phyloP scores from a whole-genome alignment of 2,113 vertebrate genomes.

The Scolopax mira region DNA sequence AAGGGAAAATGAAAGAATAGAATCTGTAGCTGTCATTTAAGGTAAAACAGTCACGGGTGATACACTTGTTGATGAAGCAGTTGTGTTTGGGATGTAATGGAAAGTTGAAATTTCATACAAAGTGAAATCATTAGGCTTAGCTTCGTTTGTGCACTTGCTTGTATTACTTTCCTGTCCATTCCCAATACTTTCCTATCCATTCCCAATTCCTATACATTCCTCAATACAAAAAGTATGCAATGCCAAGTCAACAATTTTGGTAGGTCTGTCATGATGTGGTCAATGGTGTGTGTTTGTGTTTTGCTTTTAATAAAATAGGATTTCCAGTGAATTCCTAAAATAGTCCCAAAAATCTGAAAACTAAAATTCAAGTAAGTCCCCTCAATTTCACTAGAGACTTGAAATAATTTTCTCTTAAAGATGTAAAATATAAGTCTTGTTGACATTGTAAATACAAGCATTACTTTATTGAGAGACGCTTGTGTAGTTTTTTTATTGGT shows the following conservation, averaged over 20 bases:
- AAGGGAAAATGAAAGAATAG: neutral
- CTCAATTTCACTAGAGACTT: neutral
- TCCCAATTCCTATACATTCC: neutral
- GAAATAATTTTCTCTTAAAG: neutral
- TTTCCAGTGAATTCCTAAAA: constrained; percentile 5
- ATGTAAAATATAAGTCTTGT: neutral
- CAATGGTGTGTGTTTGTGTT: neutral
- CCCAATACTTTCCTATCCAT: neutral
- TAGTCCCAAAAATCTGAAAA: neutral
- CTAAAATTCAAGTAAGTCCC: neutral
- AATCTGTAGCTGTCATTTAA: neutral
- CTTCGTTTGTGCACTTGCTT: neutral
- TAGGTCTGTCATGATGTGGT: neutral
- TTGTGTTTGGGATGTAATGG: neutral
- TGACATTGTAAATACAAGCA: neutral
- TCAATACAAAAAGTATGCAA: neutral
- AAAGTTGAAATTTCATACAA: neutral
- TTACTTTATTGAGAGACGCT: neutral
- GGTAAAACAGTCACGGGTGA: neutral
- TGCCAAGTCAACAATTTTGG: neutral
- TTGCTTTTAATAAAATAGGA: neutral
- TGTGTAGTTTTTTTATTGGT: neutral
- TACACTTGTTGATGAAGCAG: neutral
- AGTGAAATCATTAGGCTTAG: neutral
- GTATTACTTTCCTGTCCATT: neutral